phyloP scores from a whole-genome alignment of 2,113 vertebrate species.

The Isurus oxyrinchus region DNA sequence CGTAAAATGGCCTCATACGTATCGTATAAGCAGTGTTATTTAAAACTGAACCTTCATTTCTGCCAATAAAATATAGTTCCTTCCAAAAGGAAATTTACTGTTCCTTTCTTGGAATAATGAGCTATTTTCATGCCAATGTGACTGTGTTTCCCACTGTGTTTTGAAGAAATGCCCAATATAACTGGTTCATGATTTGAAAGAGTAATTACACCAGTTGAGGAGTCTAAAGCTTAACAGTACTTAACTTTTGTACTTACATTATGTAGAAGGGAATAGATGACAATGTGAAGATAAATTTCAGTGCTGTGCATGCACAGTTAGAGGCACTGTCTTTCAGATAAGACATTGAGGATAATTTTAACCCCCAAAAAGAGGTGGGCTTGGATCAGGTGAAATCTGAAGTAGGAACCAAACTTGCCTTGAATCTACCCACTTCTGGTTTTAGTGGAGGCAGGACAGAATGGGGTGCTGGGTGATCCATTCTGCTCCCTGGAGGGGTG shows the following conservation, averaged over 20 bases:
- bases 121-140: neutral
- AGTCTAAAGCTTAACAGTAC: neutral
- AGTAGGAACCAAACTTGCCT: neutral
- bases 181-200: neutral
- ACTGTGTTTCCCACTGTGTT: neutral
- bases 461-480: neutral
- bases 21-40: neutral
- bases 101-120: neutral
- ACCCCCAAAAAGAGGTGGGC: neutral
- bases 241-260: neutral
- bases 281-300: neutral
- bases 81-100: conserved; percentile 4
- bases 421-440: neutral
- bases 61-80: neutral
- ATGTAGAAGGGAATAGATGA: neutral
- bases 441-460: neutral
- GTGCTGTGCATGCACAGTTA: neutral
- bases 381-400: neutral
- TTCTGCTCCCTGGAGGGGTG: neutral
- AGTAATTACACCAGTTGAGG: neutral
- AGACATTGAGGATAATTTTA: neutral
- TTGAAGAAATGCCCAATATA: conserved; percentile 5
- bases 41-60: neutral
- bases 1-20: neutral
- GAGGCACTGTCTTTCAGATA: neutral